These are phyloP conservation scores for Rhombomys opimus DNA, from an alignment of 2,113 vertebrate species.

Conservation along the genomic window DNA sequence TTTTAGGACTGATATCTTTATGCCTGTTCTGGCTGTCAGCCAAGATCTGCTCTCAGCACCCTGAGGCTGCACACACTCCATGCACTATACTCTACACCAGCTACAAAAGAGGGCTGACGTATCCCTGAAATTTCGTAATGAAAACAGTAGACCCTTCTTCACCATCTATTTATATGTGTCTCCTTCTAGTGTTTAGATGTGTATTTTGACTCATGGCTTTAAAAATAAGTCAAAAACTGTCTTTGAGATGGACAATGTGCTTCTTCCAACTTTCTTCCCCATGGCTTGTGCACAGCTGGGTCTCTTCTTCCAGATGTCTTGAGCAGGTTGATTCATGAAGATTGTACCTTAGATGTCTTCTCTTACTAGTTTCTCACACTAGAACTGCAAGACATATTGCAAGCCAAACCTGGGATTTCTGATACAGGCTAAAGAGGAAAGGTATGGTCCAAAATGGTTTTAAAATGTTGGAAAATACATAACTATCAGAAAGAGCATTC, in stretches of 20 bases:
- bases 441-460: not conserved
- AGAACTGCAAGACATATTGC: not conserved
- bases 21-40: not conserved
- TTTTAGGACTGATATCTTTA: not conserved
- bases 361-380: not conserved
- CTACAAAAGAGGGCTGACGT: not conserved
- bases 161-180: not conserved
- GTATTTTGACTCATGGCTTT: not conserved
- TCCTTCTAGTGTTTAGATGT: not conserved
- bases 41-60: not conserved
- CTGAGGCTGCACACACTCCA: accelerated
- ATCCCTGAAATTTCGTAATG: not conserved
- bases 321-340: not conserved
- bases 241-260: not conserved
- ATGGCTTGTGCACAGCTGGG: not conserved
- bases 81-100: not conserved
- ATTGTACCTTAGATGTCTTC: not conserved
- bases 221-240: not conserved
- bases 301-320: not conserved
- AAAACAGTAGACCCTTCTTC: not conserved
- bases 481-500: not conserved
- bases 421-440: not conserved
- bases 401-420: not conserved
- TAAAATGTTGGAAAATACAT: not conserved
- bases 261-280: not conserved